Conservation (phyloP, 2,888 invertebrate species). For the Adelognathus sp. region DNA sequence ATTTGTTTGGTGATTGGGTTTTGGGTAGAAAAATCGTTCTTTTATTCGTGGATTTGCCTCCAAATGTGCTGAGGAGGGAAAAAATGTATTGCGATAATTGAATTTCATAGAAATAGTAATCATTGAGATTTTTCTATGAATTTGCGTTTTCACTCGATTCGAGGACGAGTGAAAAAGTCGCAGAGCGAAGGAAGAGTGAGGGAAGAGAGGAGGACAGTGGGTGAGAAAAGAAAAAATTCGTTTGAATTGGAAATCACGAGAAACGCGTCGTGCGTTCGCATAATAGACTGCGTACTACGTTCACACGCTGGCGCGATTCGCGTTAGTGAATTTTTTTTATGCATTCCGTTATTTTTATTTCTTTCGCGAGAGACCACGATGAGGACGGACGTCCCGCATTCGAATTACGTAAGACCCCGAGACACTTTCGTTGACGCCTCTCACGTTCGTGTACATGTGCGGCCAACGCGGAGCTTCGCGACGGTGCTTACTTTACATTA, state of each 20-base stretch:
- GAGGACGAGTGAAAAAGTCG: conserved; percentile 23
- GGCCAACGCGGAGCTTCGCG: neutral
- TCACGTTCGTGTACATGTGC: conserved; percentile 52
- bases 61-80: too few species aligned
- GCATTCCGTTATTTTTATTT: conserved; percentile 56
- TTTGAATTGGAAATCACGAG: conserved; percentile 56
- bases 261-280: conserved; percentile 53
- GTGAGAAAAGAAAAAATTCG: conserved; percentile 18
- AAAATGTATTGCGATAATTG: too few species aligned
- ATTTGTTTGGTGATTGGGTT: too few species aligned
- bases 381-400: conserved; percentile 72
- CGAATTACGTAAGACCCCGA: conserved; percentile 71
- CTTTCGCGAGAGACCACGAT: conserved; percentile 54
- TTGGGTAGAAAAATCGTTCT: neutral
- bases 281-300: conserved; percentile 43
- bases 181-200: neutral
- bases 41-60: neutral
- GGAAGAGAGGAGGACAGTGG: neutral
- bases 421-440: conserved; percentile 75
- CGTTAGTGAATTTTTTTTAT: conserved; percentile 14
- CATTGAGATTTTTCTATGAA: neutral
- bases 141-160: conserved; percentile 24
- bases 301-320: conserved; percentile 31
- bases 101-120: too few species aligned
- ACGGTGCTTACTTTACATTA: neutral